These are phyloP conservation scores for Arremon aurantiirostris DNA, from an alignment of 2,797 vertebrate genomes.

Conservation along the genomic window DNA sequence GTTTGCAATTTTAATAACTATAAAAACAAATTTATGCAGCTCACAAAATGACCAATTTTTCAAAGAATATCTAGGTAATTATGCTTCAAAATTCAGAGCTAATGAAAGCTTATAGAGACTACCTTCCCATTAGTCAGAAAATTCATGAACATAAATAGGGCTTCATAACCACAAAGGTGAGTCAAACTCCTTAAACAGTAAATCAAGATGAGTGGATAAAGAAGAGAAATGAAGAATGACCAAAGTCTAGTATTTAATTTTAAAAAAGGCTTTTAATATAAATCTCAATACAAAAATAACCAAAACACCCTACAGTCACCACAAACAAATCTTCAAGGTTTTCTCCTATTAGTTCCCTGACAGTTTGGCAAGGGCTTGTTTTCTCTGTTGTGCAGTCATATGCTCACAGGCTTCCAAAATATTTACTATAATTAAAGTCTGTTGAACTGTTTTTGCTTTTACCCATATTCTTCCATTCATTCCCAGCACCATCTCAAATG, in stretches of 20 bases:
- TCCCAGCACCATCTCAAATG: conserved; percentile 89
- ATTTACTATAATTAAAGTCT: conserved; percentile 89
- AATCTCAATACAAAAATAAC: conserved; percentile 24
- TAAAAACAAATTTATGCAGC: background rate
- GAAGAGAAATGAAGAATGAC: background rate
- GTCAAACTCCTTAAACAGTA: background rate
- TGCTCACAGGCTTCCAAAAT: conserved; percentile 90
- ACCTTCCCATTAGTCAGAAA: background rate
- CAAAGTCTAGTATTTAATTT: background rate
- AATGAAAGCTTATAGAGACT: background rate
- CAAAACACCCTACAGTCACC: background rate
- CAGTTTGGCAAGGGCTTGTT: conserved; percentile 79
- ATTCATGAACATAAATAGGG: background rate
- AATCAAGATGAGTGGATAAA: background rate
- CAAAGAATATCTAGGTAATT: background rate
- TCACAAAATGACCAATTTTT: background rate
- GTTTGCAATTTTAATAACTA: background rate
- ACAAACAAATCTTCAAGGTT: background rate
- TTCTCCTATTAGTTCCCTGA: conserved; percentile 71
- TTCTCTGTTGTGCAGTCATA: conserved; percentile 87
- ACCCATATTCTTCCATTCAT: conserved; percentile 95
- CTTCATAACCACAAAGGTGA: background rate
- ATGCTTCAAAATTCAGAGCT: background rate
- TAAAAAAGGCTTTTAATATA: conserved; percentile 18
- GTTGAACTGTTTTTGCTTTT: conserved; percentile 83